Evolutionary conservation across 2,797 vertebrate species (phyloP).

Genomic region (Typhlichthys subterraneus): DNA sequence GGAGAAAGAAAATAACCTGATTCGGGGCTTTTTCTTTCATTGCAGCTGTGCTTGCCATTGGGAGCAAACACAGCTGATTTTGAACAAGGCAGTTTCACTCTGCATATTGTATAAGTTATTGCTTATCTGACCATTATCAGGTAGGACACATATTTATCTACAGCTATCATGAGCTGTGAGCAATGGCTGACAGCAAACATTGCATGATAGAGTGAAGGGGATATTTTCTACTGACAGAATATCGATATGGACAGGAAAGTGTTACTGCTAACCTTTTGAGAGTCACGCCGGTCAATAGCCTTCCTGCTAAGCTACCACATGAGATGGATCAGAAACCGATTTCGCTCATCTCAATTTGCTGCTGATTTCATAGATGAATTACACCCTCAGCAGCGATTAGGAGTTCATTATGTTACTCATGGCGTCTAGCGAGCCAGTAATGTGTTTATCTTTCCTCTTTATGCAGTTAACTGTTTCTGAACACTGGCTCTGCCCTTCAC

Average conservation of each 20-base stretch:
- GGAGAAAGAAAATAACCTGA: conserved; percentile 39
- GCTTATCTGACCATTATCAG: conserved; percentile 51
- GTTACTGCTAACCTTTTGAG: conserved; percentile 75
- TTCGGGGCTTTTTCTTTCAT: conserved; percentile 52
- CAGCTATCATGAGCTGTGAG: conserved; percentile 13
- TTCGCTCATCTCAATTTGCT: conserved; percentile 78
- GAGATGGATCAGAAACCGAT: conserved; percentile 76
- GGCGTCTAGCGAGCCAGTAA: conserved; percentile 68
- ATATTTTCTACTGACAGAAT: conserved; percentile 69
- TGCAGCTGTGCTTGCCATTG: conserved; percentile 60
- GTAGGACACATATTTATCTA: conserved; percentile 61
- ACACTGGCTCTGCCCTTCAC: conserved; percentile 36
- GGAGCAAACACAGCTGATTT: conserved; percentile 65
- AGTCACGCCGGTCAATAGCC: conserved; percentile 63
- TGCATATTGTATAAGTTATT: conserved; percentile 49
- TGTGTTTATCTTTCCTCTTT: conserved; percentile 75
- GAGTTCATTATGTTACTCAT: conserved; percentile 77
- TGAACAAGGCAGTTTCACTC: conserved; percentile 68
- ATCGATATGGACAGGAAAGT: conserved; percentile 73
- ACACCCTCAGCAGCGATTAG: conserved; percentile 77
- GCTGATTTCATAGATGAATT: conserved; percentile 79
- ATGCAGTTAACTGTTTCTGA: conserved; percentile 71
- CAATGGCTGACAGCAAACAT: conserved; percentile 33
- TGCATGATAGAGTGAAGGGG: conserved; percentile 37
- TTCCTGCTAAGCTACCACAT: conserved; percentile 60